Base-by-base conservation (phyloP, 2,888 invertebrate genomes). In the Allacma fusca region DNA sequence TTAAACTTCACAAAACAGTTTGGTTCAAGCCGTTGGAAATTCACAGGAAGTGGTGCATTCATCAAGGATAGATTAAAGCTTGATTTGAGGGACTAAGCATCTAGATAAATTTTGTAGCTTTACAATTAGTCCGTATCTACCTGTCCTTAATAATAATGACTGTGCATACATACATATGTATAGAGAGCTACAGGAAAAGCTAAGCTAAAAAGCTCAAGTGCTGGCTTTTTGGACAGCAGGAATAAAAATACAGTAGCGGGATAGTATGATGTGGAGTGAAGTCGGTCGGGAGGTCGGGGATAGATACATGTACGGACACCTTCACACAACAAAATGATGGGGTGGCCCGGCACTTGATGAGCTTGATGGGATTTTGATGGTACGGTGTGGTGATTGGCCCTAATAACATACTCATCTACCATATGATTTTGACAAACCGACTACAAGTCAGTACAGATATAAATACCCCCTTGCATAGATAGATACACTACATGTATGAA, bases 311-410 rank as follows among this genome's bases (percentile, higher is more conserved):
- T 23, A 62, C 24, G 19, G 74, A 43, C 74, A 68, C 59, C 21
- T 69, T 65, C 67, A 67, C 67, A 67, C 72, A 50, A 57, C 28
- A 43, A 79, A 79, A 79, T 79, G 70, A 79, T 79, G 79, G 79
- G 77, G 79, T 79, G 79, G 77, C 74, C 75, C 50, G 29, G 50
- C 64, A 64, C 77, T 77, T 79, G 79, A 79, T 79, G 79, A 77
- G 77, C 67, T 62, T 79, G 79, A 79, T 79, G 79, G 79, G 79
- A 79, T 76, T 79, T 79, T 79, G 79, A 79, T 79, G 76, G 76
- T 67, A 79, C 74, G 76, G 76, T 79, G 76, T 79, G 79, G 77
- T 79, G 79, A 79, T 79, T 79, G 79, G 65, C 76, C 69, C 16
- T 79, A 79, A 79, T 79, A 76, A 79, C 26, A 62, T 75, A 76